These are phyloP conservation scores for Pantherophis guttatus DNA, from an alignment of 2,113 vertebrate species.

Conservation along the genomic window DNA sequence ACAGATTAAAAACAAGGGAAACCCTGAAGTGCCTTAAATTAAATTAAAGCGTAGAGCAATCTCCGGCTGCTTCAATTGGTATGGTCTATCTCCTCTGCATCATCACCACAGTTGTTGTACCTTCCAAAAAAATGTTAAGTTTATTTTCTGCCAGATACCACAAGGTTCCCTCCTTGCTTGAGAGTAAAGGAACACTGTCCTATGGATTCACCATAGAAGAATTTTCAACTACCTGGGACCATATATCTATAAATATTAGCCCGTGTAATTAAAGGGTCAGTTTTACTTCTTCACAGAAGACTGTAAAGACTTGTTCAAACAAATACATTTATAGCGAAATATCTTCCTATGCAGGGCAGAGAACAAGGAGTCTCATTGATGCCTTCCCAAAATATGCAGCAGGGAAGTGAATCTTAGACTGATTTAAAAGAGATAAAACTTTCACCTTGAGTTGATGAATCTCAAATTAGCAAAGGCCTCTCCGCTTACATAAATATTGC, in stretches of 20 bases:
- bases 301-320: constrained; percentile 59
- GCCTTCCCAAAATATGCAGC: constrained; percentile 49
- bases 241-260: constrained; percentile 59
- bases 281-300: constrained; percentile 46
- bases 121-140: neutral
- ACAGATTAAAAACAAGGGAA: neutral
- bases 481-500: constrained; percentile 8
- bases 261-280: constrained; percentile 50
- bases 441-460: constrained; percentile 45
- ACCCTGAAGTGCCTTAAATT: neutral
- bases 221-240: constrained; percentile 53
- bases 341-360: constrained; percentile 52
- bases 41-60: neutral
- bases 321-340: constrained; percentile 61
- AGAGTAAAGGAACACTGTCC: neutral
- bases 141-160: neutral
- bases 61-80: neutral
- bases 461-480: constrained; percentile 7
- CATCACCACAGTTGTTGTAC: neutral
- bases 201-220: constrained; percentile 60
- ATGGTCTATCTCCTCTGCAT: neutral
- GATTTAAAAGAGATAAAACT: constrained; percentile 41
- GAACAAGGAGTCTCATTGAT: constrained; percentile 54
- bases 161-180: neutral
- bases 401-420: constrained; percentile 39